Conservation (phyloP, 2,113 vertebrate genomes). For the Platysteira castanea region DNA sequence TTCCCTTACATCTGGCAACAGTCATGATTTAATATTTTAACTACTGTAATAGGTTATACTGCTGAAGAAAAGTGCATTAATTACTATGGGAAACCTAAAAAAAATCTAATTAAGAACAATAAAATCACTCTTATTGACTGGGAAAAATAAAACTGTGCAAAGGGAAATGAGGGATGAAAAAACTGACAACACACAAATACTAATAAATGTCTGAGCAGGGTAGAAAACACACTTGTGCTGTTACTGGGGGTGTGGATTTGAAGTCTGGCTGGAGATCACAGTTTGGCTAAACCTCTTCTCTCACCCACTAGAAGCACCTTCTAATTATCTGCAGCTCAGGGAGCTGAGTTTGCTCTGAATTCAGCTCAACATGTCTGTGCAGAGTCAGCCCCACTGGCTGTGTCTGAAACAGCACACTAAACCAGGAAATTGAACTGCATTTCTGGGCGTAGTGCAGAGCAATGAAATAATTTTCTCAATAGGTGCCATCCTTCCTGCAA, state of each 20-base stretch:
- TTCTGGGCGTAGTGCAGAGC: neutral
- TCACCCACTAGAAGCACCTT: neutral
- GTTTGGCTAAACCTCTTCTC: neutral
- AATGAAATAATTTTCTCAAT: neutral
- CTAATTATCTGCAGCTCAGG: neutral
- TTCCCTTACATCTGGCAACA: conserved; percentile 39
- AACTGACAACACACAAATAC: neutral
- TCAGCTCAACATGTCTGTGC: neutral
- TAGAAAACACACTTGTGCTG: neutral
- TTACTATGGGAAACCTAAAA: conserved; percentile 48
- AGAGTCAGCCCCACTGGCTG: neutral
- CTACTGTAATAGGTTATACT: conserved; percentile 32
- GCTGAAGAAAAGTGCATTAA: conserved; percentile 60
- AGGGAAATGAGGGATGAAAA: conserved; percentile 46
- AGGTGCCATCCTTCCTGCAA: neutral
- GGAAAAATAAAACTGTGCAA: conserved; percentile 50
- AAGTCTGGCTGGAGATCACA: neutral
- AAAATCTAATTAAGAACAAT: conserved; percentile 44
- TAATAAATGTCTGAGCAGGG: neutral
- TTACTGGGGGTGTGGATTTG: neutral
- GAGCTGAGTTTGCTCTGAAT: neutral
- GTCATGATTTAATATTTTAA: conserved; percentile 60
- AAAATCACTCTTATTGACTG: conserved; percentile 58
- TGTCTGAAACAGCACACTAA: neutral
- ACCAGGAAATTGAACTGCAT: neutral